Evolutionary conservation across 37 sponge, comb jelly and placozoan species (phyloP).

Genomic region (Crambe crambe): DNA sequence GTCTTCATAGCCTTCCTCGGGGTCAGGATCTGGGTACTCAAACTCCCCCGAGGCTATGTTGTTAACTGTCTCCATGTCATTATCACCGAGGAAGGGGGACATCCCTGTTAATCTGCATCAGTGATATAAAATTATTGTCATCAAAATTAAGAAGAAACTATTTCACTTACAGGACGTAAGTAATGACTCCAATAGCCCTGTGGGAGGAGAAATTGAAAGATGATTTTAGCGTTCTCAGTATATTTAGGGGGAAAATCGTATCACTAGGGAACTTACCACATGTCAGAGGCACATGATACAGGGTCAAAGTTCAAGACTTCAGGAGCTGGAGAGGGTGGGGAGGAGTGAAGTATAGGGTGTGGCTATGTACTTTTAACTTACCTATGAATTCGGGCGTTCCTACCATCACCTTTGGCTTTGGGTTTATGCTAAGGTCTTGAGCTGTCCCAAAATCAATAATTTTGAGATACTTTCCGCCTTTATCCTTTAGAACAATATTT

Average conservation of each 20-base stretch:
- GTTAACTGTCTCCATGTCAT: constrained; percentile 74
- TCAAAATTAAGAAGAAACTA: background rate
- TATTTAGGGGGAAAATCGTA: background rate
- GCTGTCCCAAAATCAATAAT: constrained; percentile 89
- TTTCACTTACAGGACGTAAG: constrained; percentile 81
- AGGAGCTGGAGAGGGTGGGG: constrained; percentile 66
- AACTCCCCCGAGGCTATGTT: constrained; percentile 76
- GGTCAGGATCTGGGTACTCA: constrained; percentile 69
- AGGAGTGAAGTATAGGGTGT: background rate
- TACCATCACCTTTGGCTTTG: constrained; percentile 44
- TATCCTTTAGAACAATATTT: constrained; percentile 77
- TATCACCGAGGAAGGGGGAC: constrained; percentile 94
- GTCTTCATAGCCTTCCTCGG: constrained; percentile 73
- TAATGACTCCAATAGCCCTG: constrained; percentile 87
- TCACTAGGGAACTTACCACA: constrained; percentile 73
- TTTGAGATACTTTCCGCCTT: constrained; percentile 37
- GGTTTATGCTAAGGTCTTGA: constrained; percentile 32
- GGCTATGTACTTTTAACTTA: constrained; percentile 5
- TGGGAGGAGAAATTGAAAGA: background rate
- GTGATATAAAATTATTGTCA: background rate
- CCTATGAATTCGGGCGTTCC: constrained; percentile 94
- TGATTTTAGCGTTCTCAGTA: no score
- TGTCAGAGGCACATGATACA: constrained; percentile 73
- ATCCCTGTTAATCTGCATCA: constrained; percentile 71
- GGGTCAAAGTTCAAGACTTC: constrained; percentile 86